phyloP scores from a whole-genome alignment of 2,888 invertebrate species.

The Agrenia bidenticulata region DNA sequence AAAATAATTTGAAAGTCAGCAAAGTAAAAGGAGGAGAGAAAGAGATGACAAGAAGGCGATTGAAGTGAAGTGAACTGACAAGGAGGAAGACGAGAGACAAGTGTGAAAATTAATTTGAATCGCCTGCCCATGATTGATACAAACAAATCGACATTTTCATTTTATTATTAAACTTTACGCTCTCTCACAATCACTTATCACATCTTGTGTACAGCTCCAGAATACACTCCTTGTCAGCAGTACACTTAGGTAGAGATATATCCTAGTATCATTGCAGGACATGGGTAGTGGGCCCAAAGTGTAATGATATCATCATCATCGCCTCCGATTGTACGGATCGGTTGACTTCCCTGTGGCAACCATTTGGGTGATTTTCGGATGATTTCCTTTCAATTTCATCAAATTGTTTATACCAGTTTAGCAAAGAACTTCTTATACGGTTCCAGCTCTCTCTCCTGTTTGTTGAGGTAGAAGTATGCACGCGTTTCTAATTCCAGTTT shows the following conservation, averaged over 20 bases:
- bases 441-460: too few relatives aligned
- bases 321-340: constrained; percentile 10
- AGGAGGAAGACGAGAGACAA: constrained; percentile 15
- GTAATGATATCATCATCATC: constrained; percentile 5
- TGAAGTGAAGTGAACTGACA: constrained; percentile 23
- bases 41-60: constrained; percentile 20
- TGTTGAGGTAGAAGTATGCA: too few relatives aligned
- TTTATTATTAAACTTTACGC: constrained; percentile 19
- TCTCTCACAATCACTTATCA: background rate
- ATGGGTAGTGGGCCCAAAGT: too few relatives aligned
- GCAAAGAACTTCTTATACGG: too few relatives aligned
- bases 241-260: too few relatives aligned
- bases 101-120: constrained; percentile 46
- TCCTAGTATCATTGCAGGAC: too few relatives aligned
- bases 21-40: constrained; percentile 17
- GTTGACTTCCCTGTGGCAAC: constrained; percentile 7
- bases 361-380: constrained; percentile 18
- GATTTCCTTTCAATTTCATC: constrained; percentile 16
- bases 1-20: constrained; percentile 27
- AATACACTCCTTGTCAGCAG: too few relatives aligned
- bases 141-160: constrained; percentile 29
- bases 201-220: too few relatives aligned
- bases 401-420: constrained; percentile 1
- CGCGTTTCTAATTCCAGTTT: too few relatives aligned
- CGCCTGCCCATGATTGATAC: constrained; percentile 39